A percentile compares a stretch with the other conserved stretches of the same genome.
Conservation (phyloP, 2,888 invertebrate genomes). For the Oeneis ivallda region DNA sequence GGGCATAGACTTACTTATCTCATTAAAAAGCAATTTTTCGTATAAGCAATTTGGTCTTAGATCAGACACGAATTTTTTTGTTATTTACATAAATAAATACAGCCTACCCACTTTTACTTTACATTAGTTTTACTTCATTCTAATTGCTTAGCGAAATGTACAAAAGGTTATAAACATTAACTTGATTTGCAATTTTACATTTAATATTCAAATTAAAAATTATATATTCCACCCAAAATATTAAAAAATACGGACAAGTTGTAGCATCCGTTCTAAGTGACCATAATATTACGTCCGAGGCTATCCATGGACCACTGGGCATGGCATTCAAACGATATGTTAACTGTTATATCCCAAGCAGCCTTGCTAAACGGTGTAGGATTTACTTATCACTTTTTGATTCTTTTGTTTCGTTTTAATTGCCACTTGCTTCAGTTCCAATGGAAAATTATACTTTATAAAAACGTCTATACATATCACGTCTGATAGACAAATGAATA, state of each 20-base stretch:
- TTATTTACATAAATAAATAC: too few relatives aligned
- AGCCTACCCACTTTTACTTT: too few relatives aligned
- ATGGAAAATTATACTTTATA: constrained; percentile 14
- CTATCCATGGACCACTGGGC: constrained; percentile 47
- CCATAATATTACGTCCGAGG: constrained; percentile 36
- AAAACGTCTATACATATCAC: constrained; percentile 12
- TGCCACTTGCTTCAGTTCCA: constrained; percentile 33
- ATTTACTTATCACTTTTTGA: constrained; percentile 41
- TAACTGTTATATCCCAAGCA: constrained; percentile 23
- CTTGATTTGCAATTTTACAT: too few relatives aligned
- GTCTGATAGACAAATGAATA: constrained; percentile 19
- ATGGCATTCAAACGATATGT: constrained; percentile 48
- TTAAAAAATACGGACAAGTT: not conserved
- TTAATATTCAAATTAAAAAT: not conserved
- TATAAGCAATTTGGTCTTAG: too few relatives aligned
- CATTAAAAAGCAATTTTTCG: too few relatives aligned
- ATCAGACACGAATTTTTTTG: too few relatives aligned
- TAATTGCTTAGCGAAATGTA: too few relatives aligned
- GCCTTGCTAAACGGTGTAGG: constrained; percentile 41
- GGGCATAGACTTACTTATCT: too few relatives aligned
- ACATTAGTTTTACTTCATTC: too few relatives aligned
- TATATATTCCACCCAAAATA: not conserved
- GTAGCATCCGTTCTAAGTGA: constrained; percentile 29
- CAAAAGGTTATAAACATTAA: too few relatives aligned
- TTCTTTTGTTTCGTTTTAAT: constrained; percentile 46